These are phyloP conservation scores for Diorhabda carinulata DNA, from an alignment of 1,140 invertebrate species.

Conservation along the genomic window DNA sequence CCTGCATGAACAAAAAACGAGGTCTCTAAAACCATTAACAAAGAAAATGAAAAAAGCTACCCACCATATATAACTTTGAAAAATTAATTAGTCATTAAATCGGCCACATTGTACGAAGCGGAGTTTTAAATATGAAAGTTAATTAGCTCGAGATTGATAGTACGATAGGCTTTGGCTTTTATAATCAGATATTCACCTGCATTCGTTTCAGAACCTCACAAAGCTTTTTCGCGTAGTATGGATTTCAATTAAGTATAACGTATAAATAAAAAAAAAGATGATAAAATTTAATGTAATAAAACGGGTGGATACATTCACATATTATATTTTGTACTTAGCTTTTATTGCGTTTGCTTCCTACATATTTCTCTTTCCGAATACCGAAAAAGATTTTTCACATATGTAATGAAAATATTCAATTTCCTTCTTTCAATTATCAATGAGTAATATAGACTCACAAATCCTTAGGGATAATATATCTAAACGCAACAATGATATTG, in stretches of 20 bases:
- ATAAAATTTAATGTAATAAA: neutral
- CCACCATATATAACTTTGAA: slow-evolving; percentile 22
- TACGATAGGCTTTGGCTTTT: slow-evolving; percentile 15
- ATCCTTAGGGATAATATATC: too few species aligned
- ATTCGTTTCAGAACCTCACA: slow-evolving; percentile 10
- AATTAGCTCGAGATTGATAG: slow-evolving; percentile 36
- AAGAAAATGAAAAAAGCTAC: neutral
- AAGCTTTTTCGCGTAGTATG: slow-evolving; percentile 9
- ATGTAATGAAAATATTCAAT: too few species aligned
- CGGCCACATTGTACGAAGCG: slow-evolving; percentile 24
- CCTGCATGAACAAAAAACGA: neutral
- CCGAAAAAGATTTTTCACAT: too few species aligned
- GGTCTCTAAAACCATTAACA: neutral
- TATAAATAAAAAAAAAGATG: slow-evolving; percentile 6
- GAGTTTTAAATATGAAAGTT: slow-evolving; percentile 34
- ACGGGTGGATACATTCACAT: neutral
- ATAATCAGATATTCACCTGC: slow-evolving; percentile 17
- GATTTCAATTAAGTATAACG: slow-evolving; percentile 9
- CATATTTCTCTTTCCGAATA: too few species aligned
- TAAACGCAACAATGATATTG: too few species aligned
- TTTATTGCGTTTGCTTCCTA: too few species aligned
- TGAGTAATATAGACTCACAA: too few species aligned
- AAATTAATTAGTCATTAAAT: slow-evolving; percentile 33
- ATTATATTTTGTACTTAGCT: neutral
- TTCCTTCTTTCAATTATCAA: too few species aligned